Conservation (phyloP, 2,113 vertebrate species). For the Merops nubicus region DNA sequence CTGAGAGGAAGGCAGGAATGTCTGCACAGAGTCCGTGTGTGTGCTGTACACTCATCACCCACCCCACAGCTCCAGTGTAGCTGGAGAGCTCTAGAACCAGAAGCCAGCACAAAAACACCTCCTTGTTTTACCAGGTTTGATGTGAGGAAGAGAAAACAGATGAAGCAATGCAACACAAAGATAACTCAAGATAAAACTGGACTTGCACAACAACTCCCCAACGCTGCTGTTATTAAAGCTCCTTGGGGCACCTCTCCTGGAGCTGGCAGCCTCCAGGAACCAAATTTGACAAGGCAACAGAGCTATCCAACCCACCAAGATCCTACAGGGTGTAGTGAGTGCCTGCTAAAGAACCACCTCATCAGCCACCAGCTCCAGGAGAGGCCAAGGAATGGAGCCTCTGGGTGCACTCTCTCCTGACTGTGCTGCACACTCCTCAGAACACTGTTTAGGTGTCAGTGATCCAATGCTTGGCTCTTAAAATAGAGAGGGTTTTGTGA, state of each 20-base stretch:
- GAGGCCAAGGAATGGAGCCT: neutral
- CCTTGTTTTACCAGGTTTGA: neutral
- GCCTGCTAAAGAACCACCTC: accelerated
- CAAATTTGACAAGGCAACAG: neutral
- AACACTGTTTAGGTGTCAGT: neutral
- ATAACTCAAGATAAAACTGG: neutral
- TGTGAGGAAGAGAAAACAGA: neutral
- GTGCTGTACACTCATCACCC: neutral
- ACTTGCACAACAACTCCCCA: too few species aligned
- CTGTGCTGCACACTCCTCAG: neutral
- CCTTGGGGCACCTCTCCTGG: neutral
- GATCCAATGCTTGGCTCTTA: neutral
- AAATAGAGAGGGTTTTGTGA: neutral
- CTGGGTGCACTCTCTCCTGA: neutral
- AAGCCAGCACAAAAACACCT: neutral
- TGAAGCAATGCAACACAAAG: neutral
- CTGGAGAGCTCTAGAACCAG: neutral
- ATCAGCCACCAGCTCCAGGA: neutral
- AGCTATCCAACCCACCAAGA: neutral
- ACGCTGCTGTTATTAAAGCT: neutral
- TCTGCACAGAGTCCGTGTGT: neutral
- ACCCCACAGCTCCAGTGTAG: neutral
- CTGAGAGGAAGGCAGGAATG: too few species aligned
- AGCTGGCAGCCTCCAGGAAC: neutral
- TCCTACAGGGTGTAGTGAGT: neutral